Evolutionary conservation across 2,888 invertebrate genomes (phyloP), one percentile per base, ranked within the genome.

Genomic region (Oligia latruncula): DNA sequence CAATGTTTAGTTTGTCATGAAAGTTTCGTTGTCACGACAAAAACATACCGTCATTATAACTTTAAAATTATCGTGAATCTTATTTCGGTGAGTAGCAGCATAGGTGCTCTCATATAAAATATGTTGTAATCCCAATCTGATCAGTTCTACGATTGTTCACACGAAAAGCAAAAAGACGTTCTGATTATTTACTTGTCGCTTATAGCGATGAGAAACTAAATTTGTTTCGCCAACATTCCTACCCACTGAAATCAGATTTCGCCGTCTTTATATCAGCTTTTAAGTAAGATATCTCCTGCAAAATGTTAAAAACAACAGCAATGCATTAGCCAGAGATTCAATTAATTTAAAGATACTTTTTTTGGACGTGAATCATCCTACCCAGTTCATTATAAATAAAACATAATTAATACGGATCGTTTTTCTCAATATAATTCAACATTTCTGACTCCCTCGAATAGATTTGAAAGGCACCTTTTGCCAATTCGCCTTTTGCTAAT

Each of bases 181-280:
- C 74, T 79, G 78, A 78, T 85, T 89, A 81, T 89, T 88, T 82
- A 80, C 81, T 78, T 60, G 62, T 65, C 65, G 77, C 77, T 78
- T 87, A 81, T 83, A 83, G 79, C 71, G 77, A 83, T 68, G 66
- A 49, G 52, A 71, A 83, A 58, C 88, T 76, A 73, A 83, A 73
- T 80, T 87, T 82, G 73, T 88, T 87, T 84, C 71, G 74, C 74
- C 79, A 88, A 84, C 71, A 82, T 82, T 78, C 52, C 65, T 75
- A 23, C 52, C 35, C n/a, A 71, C 75, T 83, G 76, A 83, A 79
- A 64, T 80, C 74, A 86, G 80, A 77, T 85, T 83, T 78, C 46
- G 76, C 66, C 1, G 71, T 60, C 35, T 80, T 40, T 49, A 79
- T 71, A 74, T 49, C 55, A 29, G 46, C 40, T 68, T 81, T 80